phyloP scores from a whole-genome alignment of 2,113 vertebrate genomes.

The Zootoca vivipara region DNA sequence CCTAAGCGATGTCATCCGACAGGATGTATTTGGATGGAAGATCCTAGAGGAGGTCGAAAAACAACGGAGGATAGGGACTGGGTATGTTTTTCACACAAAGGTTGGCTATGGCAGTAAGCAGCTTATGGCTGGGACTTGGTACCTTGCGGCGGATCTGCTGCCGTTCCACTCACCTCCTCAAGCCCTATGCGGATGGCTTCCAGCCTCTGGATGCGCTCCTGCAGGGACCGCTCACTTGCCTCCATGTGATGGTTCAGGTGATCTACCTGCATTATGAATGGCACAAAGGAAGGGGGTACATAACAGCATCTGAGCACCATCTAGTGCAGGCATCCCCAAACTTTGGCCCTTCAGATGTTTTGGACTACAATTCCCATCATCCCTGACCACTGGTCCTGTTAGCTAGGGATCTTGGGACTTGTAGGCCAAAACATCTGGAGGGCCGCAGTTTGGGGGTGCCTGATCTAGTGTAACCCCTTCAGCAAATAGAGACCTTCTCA shows the following conservation, averaged over 20 bases:
- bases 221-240: slow-evolving; percentile 80
- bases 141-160: too few relatives aligned
- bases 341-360: too few relatives aligned
- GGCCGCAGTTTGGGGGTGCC: too few relatives aligned
- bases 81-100: not conserved
- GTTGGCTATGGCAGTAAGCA: not conserved
- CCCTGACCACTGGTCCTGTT: too few relatives aligned
- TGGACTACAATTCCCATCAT: too few relatives aligned
- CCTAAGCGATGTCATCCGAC: too few relatives aligned
- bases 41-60: not conserved
- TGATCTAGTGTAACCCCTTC: not conserved
- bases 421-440: too few relatives aligned
- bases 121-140: too few relatives aligned
- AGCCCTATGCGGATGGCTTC: slow-evolving; percentile 83
- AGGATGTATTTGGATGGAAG: not conserved
- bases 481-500: not conserved
- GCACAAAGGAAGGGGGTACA: not conserved
- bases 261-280: slow-evolving; percentile 77
- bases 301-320: not conserved
- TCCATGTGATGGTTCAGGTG: slow-evolving; percentile 83
- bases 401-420: too few relatives aligned
- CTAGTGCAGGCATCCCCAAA: too few relatives aligned
- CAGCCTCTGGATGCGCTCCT: slow-evolving; percentile 87
- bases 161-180: slow-evolving; percentile 83
- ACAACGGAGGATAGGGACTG: not conserved